Base-by-base conservation (phyloP, 2,797 vertebrate species). In the Telmatherina bonti region DNA sequence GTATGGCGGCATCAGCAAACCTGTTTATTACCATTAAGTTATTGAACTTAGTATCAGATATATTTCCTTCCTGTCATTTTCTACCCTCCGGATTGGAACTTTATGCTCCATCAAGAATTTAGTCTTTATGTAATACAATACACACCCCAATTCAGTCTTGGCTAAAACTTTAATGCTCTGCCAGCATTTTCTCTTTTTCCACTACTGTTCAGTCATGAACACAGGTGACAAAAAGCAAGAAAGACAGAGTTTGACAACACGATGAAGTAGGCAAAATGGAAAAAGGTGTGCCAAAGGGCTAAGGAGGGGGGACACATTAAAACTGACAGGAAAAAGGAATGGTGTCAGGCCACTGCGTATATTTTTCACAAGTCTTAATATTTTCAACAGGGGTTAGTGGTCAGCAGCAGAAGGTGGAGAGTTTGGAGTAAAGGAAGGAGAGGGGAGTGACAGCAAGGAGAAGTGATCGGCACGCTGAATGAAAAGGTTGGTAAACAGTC, bases 291-390 rank as follows among this genome's bases (percentile, higher is more conserved):
- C 61, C 43, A 60, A 55, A 60, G 26, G 63, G 35, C 70, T 30
- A 1, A 58, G 41, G 72, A 60, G 70, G n/a, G n/a, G n/a, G n/a
- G n/a, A n/a, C n/a, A 79, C 74, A 82, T 79, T 78, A 66, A 54
- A 63, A 51, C 38, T 68, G 82, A 80, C 72, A 77, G 74, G 77
- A 83, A 83, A 81, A 75, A 79, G 45, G 26, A 79, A 76, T 38
- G 18, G 59, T 75, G 60, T 80, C 31, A 11, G 36, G 66, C 54
- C 57, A 49, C 69, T 51, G 68, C 64, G 70, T 82, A 66, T 71
- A 70, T 78, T 74, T 76, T 79, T 82, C 72, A 68, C 54, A 62
- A 69, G 80, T 74, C 80, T 83, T 84, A 81, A 84, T 89, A 81
- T 74, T 82, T 71, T 67, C 36, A 67, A 43, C 76, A 81, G 74